Evolutionary conservation across 2,113 vertebrate species (phyloP).

Genomic region (Hippocampus abdominalis): DNA sequence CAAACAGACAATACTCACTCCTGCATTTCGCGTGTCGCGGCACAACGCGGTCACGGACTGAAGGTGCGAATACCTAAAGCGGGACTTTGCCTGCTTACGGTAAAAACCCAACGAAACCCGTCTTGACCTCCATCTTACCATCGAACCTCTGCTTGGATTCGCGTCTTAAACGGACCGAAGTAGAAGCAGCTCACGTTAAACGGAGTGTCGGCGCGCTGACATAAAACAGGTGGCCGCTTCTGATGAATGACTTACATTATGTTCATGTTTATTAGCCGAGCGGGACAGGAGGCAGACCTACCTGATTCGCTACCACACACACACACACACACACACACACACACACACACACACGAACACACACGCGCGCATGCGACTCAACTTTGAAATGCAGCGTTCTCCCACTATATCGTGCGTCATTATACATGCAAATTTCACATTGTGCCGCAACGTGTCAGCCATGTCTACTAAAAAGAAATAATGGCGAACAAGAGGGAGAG

Average conservation of each 20-base stretch:
- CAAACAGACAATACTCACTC: too few relatives aligned
- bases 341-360: too few relatives aligned
- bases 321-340: not conserved
- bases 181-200: not conserved
- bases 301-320: not conserved
- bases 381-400: not conserved
- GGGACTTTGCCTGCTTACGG: not conserved
- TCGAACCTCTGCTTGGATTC: not conserved
- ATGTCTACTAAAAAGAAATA: too few relatives aligned
- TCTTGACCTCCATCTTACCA: not conserved
- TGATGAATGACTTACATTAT: slow-evolving; percentile 2
- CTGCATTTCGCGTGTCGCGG: too few relatives aligned
- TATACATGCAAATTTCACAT: too few relatives aligned
- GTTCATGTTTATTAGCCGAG: not conserved
- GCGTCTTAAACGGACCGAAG: not conserved
- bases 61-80: not conserved
- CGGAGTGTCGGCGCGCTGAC: not conserved
- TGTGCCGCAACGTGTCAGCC: too few relatives aligned
- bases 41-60: not conserved
- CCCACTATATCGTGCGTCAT: too few relatives aligned
- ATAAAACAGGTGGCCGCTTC: not conserved
- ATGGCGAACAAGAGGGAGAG: not conserved
- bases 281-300: not conserved
- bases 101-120: not conserved
- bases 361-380: not conserved